Evolutionary conservation across 2,797 vertebrate genomes (phyloP), one percentile per base, ranked within the genome.

Genomic region (Bucorvus abyssinicus): DNA sequence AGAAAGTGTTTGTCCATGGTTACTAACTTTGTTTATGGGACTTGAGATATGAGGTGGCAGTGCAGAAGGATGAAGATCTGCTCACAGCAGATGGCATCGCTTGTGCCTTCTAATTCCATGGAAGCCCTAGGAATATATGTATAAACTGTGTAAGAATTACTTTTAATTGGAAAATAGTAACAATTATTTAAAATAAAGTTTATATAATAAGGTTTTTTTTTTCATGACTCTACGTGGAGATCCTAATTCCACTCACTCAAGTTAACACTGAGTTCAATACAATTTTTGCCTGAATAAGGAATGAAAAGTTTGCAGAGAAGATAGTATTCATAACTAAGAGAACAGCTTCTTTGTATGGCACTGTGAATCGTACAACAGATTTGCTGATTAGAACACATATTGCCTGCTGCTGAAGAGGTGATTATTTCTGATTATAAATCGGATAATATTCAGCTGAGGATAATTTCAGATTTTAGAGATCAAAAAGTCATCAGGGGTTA

Each of bases 341-440:
- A 88, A 77, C 5, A 77, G 4, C 4, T 57, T 87, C 44, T 71
- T 87, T 85, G 11, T 53, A 47, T 3, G 2, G 30, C 74, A 32
- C 27, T 49, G 10, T 64, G 49, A 85, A 75, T 75, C 78, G 63
- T 30, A 40, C 8, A 76, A 73, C 40, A 77, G 87, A 90, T 86
- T 91, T 94, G 26, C 63, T 79, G 70, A 84, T 84, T 63, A 67
- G 55, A 88, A 82, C 32, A 89, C 89, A 78, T 84, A 95, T 40
- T 93, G 94, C 40, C 77, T 88, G 32, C 50, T 78, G 77, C 21
- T 47, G 44, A 89, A 94, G 44, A 89, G 50, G n/a, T 60, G 90
- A 95, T 88, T 95, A 85, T 89, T 86, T 90, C 65, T 0, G 9
- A 52, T 89, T 90, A 60, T 78, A 92, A 83, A 90, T 38, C 53